These are phyloP conservation scores for Phalangium opilio DNA, from an alignment of 2,888 invertebrate species.

Conservation along the genomic window DNA sequence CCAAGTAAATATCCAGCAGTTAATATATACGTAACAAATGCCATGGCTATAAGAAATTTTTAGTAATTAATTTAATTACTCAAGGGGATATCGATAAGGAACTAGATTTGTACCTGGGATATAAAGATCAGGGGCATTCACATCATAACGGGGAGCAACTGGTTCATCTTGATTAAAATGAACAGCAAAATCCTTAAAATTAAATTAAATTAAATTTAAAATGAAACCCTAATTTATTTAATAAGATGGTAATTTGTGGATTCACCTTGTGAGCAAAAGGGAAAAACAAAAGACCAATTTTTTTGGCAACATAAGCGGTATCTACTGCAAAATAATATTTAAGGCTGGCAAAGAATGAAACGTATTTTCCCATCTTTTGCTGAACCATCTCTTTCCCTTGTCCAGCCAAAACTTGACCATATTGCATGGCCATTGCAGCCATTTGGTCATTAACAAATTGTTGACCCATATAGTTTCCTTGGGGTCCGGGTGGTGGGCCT, in stretches of 20 bases:
- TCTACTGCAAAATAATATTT: constrained; percentile 99
- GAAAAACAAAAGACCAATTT: constrained; percentile 75
- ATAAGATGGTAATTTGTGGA: no score
- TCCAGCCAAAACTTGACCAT: constrained; percentile 70
- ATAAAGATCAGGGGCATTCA: constrained; percentile 95
- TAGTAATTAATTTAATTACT: constrained; percentile 5
- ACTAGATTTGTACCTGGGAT: constrained; percentile 51
- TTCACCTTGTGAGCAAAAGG: constrained; percentile 87
- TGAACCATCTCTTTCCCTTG: constrained; percentile 59
- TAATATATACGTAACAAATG: constrained; percentile 89
- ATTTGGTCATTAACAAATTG: constrained; percentile 46
- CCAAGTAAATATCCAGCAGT: constrained; percentile 84
- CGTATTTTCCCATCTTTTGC: constrained; percentile 29
- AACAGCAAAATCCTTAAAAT: constrained; percentile 96
- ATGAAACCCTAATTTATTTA: no score
- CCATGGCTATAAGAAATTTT: constrained; percentile 39
- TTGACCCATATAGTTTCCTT: constrained; percentile 23
- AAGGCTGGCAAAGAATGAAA: constrained; percentile 51
- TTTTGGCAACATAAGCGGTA: constrained; percentile 81
- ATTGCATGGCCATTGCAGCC: constrained; percentile 74
- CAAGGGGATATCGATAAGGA: neutral
- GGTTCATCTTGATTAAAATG: constrained; percentile 72
- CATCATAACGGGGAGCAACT: constrained; percentile 83
- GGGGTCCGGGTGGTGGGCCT: no score
- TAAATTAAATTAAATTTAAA: no score